Evolutionary conservation across 2,797 vertebrate species (phyloP).

Genomic region (Buceros bicornis): DNA sequence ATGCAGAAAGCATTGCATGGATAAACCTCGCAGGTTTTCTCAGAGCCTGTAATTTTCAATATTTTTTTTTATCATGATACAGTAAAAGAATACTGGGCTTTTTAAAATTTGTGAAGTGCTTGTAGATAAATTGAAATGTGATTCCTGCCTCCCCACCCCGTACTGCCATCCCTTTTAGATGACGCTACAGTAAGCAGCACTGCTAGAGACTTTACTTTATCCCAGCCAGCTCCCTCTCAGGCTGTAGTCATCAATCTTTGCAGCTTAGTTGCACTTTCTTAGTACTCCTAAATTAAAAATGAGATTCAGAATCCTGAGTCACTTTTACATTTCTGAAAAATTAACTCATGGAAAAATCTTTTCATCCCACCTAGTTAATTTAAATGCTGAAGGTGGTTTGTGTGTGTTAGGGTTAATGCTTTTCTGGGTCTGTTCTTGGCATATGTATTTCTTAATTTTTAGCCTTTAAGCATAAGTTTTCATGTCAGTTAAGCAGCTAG

Average conservation of each 20-base stretch:
- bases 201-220: background rate
- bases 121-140: background rate
- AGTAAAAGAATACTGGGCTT: background rate
- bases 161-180: background rate
- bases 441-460: background rate
- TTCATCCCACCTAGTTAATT: background rate
- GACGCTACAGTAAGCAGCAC: background rate
- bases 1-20: background rate
- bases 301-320: background rate
- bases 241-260: constrained; percentile 9
- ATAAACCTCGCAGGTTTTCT: background rate
- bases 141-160: background rate
- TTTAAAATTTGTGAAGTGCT: background rate
- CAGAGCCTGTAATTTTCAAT: background rate
- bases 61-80: background rate
- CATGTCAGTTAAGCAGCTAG: background rate
- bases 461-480: background rate
- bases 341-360: background rate
- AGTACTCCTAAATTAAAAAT: constrained; percentile 23
- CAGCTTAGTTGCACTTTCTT: background rate
- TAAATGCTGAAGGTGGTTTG: background rate
- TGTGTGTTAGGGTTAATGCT: background rate
- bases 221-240: background rate
- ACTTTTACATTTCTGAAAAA: background rate
- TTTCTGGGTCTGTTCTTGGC: background rate